Evolutionary conservation across 2,888 invertebrate genomes (phyloP), one percentile per base, ranked within the genome.

Genomic region (Parnassius apollo): DNA sequence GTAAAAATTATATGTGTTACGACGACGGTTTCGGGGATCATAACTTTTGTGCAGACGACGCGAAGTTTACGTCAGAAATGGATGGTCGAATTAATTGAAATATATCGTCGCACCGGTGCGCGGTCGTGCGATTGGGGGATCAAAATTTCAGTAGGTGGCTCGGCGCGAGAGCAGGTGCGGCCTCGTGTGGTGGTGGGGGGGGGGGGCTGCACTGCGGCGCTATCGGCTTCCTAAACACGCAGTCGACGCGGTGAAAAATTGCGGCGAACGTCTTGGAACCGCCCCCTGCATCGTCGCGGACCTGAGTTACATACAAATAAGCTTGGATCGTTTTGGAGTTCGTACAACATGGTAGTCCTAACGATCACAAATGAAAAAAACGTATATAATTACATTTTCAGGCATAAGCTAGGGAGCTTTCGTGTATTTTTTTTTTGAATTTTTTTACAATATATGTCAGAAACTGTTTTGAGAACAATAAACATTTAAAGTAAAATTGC

Each of bases 31-130:
- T 69, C 71, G 74, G 75, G 78, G 77, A 79, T 80, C 81, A 83
- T 82, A 80, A 84, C 81, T 76, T 82, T 81, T 86, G 77, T 35
- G 35, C 7, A 35, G 35, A 35, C 81, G 82, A 76, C 80, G 75
- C 79, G 74, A 81, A 82, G 79, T 83, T 86, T 77, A 78, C 79
- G 78, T 82, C 75, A 80, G 75, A 76, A 87, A 88, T 85, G 81
- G 85, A 88, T 86, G 81, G 83, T 75, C 83, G 85, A 88, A 87
- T 88, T 90, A 90, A 90, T 90, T 88, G 90, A 90, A 89, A 90
- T 89, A 91, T 88, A 86, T 83, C 82, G 83, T 83, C 84, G 85
- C 82, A 81, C 78, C 83, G 76, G 78, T 83, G 83, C 77, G 85
- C 85, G 82, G 81, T 81, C 82, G 83, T 77, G 85, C 84, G 85